Evolutionary conservation across 2,113 vertebrate genomes (phyloP).

Genomic region (Nothocercus nigrocapillus): DNA sequence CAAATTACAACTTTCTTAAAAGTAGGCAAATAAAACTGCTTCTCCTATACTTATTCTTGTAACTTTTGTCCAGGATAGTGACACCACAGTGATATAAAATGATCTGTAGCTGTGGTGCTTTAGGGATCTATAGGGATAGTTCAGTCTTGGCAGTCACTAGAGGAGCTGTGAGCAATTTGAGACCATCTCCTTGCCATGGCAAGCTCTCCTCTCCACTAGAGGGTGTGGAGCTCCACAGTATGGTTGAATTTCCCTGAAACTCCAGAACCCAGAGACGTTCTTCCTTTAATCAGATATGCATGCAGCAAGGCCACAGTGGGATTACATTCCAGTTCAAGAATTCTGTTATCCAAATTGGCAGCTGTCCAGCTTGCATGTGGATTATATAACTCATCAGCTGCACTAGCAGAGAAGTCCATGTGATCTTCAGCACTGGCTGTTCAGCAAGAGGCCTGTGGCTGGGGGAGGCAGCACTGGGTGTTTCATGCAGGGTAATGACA

Average conservation of each 20-base stretch:
- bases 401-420: fast-evolving
- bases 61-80: neutral
- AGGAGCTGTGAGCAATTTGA: neutral
- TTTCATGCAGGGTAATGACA: fast-evolving
- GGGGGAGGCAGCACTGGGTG: neutral
- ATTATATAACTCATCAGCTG: neutral
- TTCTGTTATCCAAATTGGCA: neutral
- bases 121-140: no score
- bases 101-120: neutral
- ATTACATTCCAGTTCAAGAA: neutral
- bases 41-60: fast-evolving
- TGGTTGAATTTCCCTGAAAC: neutral
- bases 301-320: neutral
- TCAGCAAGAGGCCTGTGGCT: fast-evolving
- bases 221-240: conserved; percentile 1
- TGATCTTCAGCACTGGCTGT: neutral
- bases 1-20: neutral
- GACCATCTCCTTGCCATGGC: neutral
- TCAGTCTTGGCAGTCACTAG: neutral
- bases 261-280: neutral
- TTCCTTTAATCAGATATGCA: fast-evolving
- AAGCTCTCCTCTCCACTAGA: conserved; percentile 36
- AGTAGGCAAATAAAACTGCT: neutral
- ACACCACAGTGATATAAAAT: fast-evolving
- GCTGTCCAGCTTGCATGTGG: neutral